These are phyloP conservation scores for Crypturellus tataupa DNA, from an alignment of 2,797 vertebrate genomes.

Conservation along the genomic window DNA sequence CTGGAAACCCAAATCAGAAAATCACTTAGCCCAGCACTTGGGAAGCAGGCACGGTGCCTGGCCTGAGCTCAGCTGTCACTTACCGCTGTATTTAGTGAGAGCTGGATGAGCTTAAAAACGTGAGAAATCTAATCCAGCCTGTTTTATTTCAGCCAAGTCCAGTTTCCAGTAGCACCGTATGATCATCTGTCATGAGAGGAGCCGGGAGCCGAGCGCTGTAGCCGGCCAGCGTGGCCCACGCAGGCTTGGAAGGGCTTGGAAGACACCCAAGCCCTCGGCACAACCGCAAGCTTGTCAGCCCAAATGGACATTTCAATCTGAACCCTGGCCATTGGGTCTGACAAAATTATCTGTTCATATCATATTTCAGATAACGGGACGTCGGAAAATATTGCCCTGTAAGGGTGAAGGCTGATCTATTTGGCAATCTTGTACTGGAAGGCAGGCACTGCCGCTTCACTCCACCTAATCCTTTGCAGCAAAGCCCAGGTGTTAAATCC, in stretches of 20 bases:
- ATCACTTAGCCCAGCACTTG: background rate
- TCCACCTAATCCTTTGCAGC: background rate
- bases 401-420: background rate
- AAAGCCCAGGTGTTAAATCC: background rate
- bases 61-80: background rate
- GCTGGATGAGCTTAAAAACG: background rate
- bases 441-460: background rate
- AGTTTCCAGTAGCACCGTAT: background rate
- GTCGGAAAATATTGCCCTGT: background rate
- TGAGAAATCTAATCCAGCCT: background rate
- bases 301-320: background rate
- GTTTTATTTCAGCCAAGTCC: background rate
- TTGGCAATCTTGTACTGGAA: background rate
- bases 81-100: background rate
- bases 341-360: background rate
- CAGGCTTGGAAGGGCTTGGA: background rate
- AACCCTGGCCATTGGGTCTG: background rate
- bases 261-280: background rate
- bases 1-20: background rate
- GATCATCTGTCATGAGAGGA: background rate
- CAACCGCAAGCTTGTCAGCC: background rate
- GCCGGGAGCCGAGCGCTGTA: background rate
- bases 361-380: background rate
- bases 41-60: background rate
- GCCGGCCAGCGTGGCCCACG: background rate